phyloP scores from a whole-genome alignment of 2,797 vertebrate genomes.

The Trichosurus vulpecula region DNA sequence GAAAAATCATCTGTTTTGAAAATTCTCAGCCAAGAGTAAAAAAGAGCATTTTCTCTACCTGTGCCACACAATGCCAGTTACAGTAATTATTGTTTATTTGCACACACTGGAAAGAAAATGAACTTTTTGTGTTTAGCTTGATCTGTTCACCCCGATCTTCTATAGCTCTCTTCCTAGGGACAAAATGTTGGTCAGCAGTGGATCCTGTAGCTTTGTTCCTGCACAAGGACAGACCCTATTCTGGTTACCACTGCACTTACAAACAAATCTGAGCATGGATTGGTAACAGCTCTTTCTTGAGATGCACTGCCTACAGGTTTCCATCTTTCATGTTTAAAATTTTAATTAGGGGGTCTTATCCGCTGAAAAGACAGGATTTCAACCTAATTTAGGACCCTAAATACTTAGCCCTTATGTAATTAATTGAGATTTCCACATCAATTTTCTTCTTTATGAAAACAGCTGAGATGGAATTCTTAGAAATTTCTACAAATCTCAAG shows the following conservation, averaged over 20 bases:
- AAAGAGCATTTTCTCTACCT: background rate
- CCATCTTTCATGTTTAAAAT: constrained; percentile 82
- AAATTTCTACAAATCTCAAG: background rate
- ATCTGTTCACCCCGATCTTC: background rate
- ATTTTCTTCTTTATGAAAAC: constrained; percentile 81
- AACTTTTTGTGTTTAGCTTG: rapidly evolving
- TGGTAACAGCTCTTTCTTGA: background rate
- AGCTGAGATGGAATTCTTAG: constrained; percentile 39
- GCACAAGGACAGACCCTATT: rapidly evolving
- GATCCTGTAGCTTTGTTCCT: background rate
- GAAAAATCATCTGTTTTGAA: background rate
- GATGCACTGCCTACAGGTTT: background rate
- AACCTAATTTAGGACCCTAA: constrained; percentile 90
- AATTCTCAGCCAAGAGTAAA: background rate
- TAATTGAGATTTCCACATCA: constrained; percentile 90
- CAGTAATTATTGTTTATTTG: rapidly evolving
- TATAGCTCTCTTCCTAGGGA: rapidly evolving
- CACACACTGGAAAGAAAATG: background rate
- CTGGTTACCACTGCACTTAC: background rate
- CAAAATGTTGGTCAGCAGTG: rapidly evolving
- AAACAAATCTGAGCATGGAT: background rate
- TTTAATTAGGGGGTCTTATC: constrained; percentile 90
- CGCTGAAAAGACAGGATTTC: constrained; percentile 89
- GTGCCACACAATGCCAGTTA: background rate
- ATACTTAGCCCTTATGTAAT: constrained; percentile 88